Evolutionary conservation across 2,113 vertebrate species (phyloP).

Genomic region (Ceyx cyanopectus): DNA sequence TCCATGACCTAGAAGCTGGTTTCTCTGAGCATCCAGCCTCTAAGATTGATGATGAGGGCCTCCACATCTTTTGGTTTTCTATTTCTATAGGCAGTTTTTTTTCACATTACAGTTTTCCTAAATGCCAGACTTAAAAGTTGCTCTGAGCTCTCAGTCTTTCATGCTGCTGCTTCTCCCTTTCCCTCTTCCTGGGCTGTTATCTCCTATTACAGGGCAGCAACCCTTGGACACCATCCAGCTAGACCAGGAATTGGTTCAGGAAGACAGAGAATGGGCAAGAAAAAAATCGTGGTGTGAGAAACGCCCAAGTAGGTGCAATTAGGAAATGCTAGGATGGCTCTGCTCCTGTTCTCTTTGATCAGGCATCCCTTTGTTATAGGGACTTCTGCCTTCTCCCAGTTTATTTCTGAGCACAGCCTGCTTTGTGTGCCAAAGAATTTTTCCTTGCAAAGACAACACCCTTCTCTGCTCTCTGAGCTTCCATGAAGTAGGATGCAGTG

Average conservation of each 20-base stretch:
- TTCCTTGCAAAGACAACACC: neutral
- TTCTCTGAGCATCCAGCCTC: neutral
- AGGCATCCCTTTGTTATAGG: neutral
- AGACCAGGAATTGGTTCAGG: fast-evolving
- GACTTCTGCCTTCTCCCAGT: no score
- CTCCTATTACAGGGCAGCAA: neutral
- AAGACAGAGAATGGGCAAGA: neutral
- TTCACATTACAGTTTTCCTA: neutral
- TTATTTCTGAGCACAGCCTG: neutral
- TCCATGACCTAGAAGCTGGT: neutral
- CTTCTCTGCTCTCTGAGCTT: neutral
- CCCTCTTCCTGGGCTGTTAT: neutral
- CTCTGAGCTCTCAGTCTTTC: neutral
- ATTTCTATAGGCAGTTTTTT: neutral
- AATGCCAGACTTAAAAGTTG: neutral
- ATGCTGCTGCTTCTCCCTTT: neutral
- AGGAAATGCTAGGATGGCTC: neutral
- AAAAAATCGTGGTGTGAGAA: neutral
- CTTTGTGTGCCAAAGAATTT: neutral
- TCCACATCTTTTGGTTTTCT: neutral
- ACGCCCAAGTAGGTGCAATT: fast-evolving
- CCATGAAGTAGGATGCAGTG: neutral
- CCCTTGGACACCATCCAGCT: neutral
- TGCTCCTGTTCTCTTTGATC: neutral
- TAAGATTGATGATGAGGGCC: neutral